Evolutionary conservation across 2,888 invertebrate genomes (phyloP).

Genomic region (Calephelis perditalis): DNA sequence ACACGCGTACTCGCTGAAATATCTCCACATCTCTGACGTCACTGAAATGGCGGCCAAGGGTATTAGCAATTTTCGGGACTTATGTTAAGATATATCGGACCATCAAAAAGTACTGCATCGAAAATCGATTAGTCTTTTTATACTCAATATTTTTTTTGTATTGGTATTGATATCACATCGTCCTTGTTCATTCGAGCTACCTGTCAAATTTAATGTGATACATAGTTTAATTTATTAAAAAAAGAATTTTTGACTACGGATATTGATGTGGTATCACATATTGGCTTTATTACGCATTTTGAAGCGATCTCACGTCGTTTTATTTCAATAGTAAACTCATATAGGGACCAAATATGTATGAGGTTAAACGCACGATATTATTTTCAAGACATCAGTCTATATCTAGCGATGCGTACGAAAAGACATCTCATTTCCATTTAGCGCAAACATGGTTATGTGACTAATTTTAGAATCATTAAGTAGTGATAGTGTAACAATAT

Average conservation of each 20-base stretch:
- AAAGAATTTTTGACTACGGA: conserved; percentile 20
- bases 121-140: conserved; percentile 23
- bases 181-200: conserved; percentile 20
- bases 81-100: not conserved
- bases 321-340: conserved; percentile 32
- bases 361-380: conserved; percentile 21
- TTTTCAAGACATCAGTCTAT: conserved; percentile 10
- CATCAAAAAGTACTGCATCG: conserved; percentile 13
- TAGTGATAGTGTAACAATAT: conserved; percentile 63
- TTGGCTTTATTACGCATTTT: conserved; percentile 26
- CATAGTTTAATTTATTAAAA: conserved; percentile 24
- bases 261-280: conserved; percentile 22
- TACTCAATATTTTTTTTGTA: conserved; percentile 13
- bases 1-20: too few relatives aligned
- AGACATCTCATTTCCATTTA: conserved; percentile 56
- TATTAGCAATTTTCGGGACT: too few relatives aligned
- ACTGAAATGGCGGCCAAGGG: too few relatives aligned
- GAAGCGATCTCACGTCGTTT: conserved; percentile 29
- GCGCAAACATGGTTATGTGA: conserved; percentile 40
- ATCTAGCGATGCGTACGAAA: conserved; percentile 36
- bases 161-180: conserved; percentile 15
- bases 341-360: conserved; percentile 42
- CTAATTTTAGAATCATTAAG: conserved; percentile 42
- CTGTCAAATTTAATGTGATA: conserved; percentile 25
- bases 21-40: too few relatives aligned